Percentiles rank a stretch among this genome's conserved stretches.
Conservation (phyloP, 1,140 invertebrate genomes). For the Aphis craccivora region DNA sequence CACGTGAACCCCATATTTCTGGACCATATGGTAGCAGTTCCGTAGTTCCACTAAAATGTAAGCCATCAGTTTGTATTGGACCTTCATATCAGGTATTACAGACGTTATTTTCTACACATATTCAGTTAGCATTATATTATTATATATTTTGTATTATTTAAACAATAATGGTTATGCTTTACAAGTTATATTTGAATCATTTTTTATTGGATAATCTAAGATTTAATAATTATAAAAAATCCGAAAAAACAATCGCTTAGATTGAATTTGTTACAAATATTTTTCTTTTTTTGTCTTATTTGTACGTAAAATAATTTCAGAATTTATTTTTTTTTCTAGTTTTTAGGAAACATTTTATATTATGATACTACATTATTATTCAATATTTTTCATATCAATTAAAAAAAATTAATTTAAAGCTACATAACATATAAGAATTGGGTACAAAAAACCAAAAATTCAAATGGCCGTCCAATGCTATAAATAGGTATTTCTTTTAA, state of each 20-base stretch:
- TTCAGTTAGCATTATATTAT: background rate
- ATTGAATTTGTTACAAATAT: background rate
- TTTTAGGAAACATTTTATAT: background rate
- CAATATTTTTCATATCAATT: background rate
- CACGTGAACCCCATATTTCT: constrained; percentile 48
- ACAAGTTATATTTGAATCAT: background rate
- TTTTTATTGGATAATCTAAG: background rate
- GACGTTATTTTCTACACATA: background rate
- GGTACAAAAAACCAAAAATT: background rate
- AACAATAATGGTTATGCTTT: background rate
- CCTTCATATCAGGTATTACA: background rate
- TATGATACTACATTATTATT: background rate
- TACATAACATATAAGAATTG: background rate
- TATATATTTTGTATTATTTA: background rate
- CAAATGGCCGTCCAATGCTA: background rate
- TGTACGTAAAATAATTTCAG: background rate
- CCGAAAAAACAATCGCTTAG: background rate
- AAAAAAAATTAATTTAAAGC: background rate
- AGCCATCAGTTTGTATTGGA: background rate
- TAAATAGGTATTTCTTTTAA: background rate
- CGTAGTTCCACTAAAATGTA: background rate
- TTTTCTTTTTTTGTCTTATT: background rate
- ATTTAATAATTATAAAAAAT: background rate
- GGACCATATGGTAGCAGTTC: constrained; percentile 34
- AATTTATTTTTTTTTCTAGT: background rate